phyloP scores from a whole-genome alignment of 2,797 vertebrate species.

The Lagodon rhomboides region DNA sequence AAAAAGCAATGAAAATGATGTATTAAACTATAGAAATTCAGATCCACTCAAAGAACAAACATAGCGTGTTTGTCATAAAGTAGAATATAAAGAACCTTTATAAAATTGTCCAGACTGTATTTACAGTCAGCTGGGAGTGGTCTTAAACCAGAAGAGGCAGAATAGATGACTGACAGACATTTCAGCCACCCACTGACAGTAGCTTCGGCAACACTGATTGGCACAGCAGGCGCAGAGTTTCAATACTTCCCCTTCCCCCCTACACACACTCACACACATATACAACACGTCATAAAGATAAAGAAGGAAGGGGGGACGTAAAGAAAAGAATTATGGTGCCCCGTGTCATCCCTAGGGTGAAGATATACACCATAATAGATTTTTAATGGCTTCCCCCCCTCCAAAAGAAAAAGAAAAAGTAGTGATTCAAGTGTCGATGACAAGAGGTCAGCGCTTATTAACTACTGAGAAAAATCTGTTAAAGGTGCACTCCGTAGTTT shows the following conservation, averaged over 20 bases:
- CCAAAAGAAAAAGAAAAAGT: constrained; percentile 70
- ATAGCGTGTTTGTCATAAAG: constrained; percentile 17
- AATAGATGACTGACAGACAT: constrained; percentile 71
- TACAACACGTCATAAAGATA: constrained; percentile 52
- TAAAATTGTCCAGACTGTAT: constrained; percentile 31
- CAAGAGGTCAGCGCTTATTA: constrained; percentile 37
- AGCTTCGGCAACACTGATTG: constrained; percentile 76
- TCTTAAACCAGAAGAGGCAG: constrained; percentile 27
- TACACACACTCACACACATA: constrained; percentile 6
- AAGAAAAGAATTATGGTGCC: constrained; percentile 72
- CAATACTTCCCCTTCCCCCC: constrained; percentile 51
- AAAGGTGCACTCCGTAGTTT: too few relatives aligned
- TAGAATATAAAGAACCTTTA: constrained; percentile 28
- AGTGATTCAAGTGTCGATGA: constrained; percentile 24
- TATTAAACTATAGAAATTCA: constrained; percentile 50
- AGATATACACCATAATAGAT: constrained; percentile 84
- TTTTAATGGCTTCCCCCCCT: constrained; percentile 78
- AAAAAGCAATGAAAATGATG: constrained; percentile 44
- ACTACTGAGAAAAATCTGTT: too few relatives aligned
- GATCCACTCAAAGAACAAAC: constrained; percentile 24
- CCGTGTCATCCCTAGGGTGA: constrained; percentile 81
- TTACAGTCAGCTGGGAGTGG: constrained; percentile 35
- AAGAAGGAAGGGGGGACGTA: constrained; percentile 56
- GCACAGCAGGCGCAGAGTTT: constrained; percentile 78
- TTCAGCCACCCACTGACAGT: constrained; percentile 77